Base-by-base conservation (phyloP, 2,113 vertebrate species). In the Capricornis sumatraensis region DNA sequence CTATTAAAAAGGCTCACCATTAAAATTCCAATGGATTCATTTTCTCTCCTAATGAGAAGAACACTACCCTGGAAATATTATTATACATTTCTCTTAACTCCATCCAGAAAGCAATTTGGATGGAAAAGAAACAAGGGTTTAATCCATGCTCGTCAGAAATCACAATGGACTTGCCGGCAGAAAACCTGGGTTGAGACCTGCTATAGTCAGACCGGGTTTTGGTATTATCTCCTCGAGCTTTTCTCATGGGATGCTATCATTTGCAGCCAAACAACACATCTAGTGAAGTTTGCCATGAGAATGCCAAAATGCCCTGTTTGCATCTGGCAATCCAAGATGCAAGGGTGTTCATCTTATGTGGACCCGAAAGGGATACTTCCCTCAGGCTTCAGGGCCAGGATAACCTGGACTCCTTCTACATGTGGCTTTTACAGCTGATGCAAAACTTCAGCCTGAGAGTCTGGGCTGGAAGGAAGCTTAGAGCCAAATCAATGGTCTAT, bases 1-100 rank as follows among this genome's bases (percentile, higher is more conserved):
- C 85, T 93, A 86, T 96, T 95, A 47, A 96, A 94, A 97, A 91
- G 57, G 74, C 45, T 94, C 88, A 55, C 78, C 40, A 95, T 94
- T 97, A 97, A 98, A 97, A 96, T 97, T 95, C 94, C 95, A 95
- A 93, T 84, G 76, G 76, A 86, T 30, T 97, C 94, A 93, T 83
- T 58, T 91, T 95, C 91, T 97, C 53, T 91, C 45, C 62, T 96
- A 97, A 95, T 96, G 93, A 95, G 97, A 71, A 97, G 95, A 97
- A 92, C 62, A 85, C 87, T 64, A 7, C 86, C 74, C 27, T 95
- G 93, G 96, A 97, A 96, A 92, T 43, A 95, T 45, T 45, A 43
- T 52, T 82, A 55, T 19, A 28, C 12, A 36, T 76, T 95, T 89
- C 94, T 96, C 83, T 94, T 25, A 97, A 93, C 21, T 93, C 79